Conservation (phyloP, 2,113 vertebrate genomes). For the Gallinago media region DNA sequence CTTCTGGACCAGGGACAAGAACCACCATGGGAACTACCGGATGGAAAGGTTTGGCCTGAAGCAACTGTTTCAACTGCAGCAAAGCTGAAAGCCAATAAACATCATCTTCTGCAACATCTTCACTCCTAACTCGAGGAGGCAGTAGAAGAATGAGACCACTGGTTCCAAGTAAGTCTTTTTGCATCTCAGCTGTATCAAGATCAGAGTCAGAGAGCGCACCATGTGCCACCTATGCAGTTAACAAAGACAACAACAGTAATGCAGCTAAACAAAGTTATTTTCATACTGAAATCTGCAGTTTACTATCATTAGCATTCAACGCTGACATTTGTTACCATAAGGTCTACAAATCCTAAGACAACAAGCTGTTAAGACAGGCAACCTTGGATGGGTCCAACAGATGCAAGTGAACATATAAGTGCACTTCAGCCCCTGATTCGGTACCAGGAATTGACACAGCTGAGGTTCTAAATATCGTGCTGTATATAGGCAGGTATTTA, state of each 20-base stretch:
- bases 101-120: conserved; percentile 76
- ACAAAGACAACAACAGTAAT: neutral
- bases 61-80: conserved; percentile 90
- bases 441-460: neutral
- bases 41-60: conserved; percentile 88
- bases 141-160: conserved; percentile 87
- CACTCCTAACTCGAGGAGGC: conserved; percentile 64
- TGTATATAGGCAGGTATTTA: neutral
- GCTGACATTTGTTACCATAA: neutral
- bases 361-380: neutral
- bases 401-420: neutral
- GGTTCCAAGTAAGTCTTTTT: conserved; percentile 87
- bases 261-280: neutral
- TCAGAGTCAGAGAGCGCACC: conserved; percentile 79
- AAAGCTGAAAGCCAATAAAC: conserved; percentile 87
- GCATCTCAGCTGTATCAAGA: conserved; percentile 78
- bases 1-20: conserved; percentile 77
- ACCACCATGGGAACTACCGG: conserved; percentile 85
- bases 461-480: neutral
- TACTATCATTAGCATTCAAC: neutral
- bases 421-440: neutral
- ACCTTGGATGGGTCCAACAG: neutral
- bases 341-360: neutral
- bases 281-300: neutral
- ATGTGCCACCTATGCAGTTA: conserved; percentile 74